Evolutionary conservation across 2,797 vertebrate genomes (phyloP), one percentile per base, ranked within the genome.

Genomic region (Gambelia wislizenii): DNA sequence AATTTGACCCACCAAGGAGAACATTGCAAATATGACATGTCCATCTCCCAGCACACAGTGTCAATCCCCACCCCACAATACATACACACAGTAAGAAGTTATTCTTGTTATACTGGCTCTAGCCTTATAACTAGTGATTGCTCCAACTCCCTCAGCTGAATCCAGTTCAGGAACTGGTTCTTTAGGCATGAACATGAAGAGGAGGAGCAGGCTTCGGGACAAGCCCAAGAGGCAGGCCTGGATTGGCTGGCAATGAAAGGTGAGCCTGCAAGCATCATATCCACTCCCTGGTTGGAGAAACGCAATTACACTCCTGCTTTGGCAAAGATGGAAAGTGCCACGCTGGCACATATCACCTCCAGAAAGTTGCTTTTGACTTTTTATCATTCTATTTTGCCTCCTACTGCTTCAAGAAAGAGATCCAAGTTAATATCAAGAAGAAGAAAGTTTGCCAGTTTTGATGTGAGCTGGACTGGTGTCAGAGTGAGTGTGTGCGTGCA

Each of bases 121-220:
- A 42, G 18, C 49, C 61, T 39, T 67, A 20, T 86, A 64, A 49
- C n/a, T 54, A 81, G 27, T 4, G 6, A 74, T 81, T 44, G 36
- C 39, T 56, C 18, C 18, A 91, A 89, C 84, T 33, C 20, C 42
- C 0, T 1, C 0, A 0, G 0, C 52, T 72, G 64, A 67, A 89
- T 89, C 93, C 86, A 75, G 90, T 85, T 83, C 69, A 0, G 77
- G 54, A 14, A 27, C 88, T 52, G 89, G 14, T 86, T 54, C 0
- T 22, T 1, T 42, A 69, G 81, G 67, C 44, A 87, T 22, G 0
- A 6, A 79, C 22, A 80, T 39, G 70, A 54, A 81, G 84, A 77
- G 39, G 64, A 0, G 0, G 30, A 61, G 18, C 49, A 59, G 4
- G 77, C 33, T 0, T 0, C 14, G 0, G 39, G 54, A 10, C 9